Evolutionary conservation across 2,113 vertebrate species (phyloP), one percentile per base, ranked within the genome.

Genomic region (Murina feae): DNA sequence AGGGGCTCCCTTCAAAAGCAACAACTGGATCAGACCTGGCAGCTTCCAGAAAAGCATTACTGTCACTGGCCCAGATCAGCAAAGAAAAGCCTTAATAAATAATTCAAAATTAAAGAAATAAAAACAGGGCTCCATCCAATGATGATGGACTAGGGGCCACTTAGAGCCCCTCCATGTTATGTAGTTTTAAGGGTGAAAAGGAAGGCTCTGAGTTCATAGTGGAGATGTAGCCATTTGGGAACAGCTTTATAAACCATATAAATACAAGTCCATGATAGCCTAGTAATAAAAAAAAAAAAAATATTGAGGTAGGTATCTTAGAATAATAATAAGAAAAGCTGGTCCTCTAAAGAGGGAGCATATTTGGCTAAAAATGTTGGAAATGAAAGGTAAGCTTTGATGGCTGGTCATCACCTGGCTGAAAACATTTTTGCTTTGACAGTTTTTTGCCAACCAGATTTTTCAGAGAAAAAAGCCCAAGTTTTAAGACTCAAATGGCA

Each of bases 401-500:
- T 53, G 63, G 30, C 13, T 60, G 76, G 14, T 66, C 21, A 53
- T 55, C 74, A 66, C 32, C 2, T 60, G 84, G 51, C n/a, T 86
- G 68, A 90, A 88, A 91, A 93, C 17, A 68, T 39, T 90, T 86
- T 86, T 90, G 58, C 84, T 90, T 92, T 44, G 88, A 79, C 13
- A 87, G 75, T 9, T 78, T 94, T 92, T 91, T 84, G 86, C 58
- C 76, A 82, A 81, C 2, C 17, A 83, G 66, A 81, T 63, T 91
- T 96, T 88, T 86, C 53, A 13, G 68, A 87, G 87, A 91, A 97
- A 96, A 30, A 68, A 51, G 58, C 69, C 86, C 81, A 90, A 82
- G 92, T 96, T 96, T 97, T 95, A 97, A 96, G 94, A 88, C 93
- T 97, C 91, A 96, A 94, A 98, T 93, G 97, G 97, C 97, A 98